A percentile compares a stretch with the other conserved stretches of the same genome.
Conservation (phyloP, 2,797 vertebrate genomes). For the Morus bassanus region DNA sequence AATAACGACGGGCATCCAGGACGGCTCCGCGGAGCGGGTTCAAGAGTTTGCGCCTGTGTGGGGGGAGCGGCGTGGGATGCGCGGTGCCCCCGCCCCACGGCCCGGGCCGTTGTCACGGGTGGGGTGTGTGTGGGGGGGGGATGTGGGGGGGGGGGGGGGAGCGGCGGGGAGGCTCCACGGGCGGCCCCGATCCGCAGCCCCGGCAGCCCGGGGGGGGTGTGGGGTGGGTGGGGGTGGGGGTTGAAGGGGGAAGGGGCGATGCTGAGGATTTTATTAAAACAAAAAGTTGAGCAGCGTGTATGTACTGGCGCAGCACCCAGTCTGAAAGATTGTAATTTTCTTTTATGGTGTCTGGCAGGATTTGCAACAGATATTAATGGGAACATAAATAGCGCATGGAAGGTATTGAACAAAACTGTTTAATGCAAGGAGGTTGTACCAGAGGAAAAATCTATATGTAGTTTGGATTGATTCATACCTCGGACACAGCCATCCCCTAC, state of each 20-base stretch:
- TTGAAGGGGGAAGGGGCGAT: not conserved
- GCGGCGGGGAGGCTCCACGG: not conserved
- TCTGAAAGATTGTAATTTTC: slow-evolving; percentile 75
- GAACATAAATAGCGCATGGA: slow-evolving; percentile 74
- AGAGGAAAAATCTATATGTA: slow-evolving; percentile 67
- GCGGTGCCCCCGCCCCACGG: not conserved
- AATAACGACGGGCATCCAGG: not conserved
- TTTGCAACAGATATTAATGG: slow-evolving; percentile 79
- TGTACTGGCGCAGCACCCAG: slow-evolving; percentile 63
- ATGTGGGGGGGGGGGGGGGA: too few relatives aligned
- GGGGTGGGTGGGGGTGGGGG: too few relatives aligned
- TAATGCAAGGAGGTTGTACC: slow-evolving; percentile 73
- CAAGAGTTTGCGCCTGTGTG: not conserved
- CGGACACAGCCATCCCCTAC: slow-evolving; percentile 56
- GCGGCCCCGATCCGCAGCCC: not conserved
- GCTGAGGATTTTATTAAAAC: slow-evolving; percentile 56
- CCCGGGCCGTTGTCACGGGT: not conserved
- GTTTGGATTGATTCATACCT: slow-evolving; percentile 71
- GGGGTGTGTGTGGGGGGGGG: too few relatives aligned
- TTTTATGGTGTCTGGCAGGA: slow-evolving; percentile 75
- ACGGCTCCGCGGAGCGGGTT: not conserved
- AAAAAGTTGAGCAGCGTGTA: slow-evolving; percentile 61
- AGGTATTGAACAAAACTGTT: slow-evolving; percentile 75
- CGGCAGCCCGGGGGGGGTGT: not conserved
- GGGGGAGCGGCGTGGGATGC: not conserved